These are phyloP conservation scores for Actenoides lindsayi DNA, from an alignment of 2,113 vertebrate genomes.

Conservation along the genomic window DNA sequence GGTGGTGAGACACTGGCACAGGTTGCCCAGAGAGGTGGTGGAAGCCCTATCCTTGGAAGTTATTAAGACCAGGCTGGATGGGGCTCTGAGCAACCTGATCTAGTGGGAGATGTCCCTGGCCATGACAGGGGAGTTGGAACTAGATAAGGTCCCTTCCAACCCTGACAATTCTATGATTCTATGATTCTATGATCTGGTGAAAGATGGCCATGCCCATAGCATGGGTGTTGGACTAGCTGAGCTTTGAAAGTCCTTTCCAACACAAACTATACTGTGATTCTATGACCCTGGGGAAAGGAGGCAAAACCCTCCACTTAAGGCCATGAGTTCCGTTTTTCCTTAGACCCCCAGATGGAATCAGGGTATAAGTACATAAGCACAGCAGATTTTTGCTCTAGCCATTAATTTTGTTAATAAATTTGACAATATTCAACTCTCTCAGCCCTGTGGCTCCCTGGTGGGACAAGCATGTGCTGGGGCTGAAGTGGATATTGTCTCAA, in stretches of 20 bases:
- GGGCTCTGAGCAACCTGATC: too few species aligned
- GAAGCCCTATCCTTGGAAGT: too few species aligned
- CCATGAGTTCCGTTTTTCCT: neutral
- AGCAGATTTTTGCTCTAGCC: neutral
- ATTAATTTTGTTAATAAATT: neutral
- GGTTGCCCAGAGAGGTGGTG: too few species aligned
- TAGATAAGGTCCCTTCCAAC: too few species aligned
- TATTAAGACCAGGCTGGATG: too few species aligned
- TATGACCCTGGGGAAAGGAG: neutral
- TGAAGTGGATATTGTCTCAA: rapidly evolving
- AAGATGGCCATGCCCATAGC: neutral
- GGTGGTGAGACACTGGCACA: too few species aligned
- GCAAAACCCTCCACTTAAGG: neutral
- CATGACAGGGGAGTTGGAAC: too few species aligned
- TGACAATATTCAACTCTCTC: neutral
- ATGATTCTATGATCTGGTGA: neutral
- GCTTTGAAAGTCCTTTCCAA: neutral
- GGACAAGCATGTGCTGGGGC: neutral
- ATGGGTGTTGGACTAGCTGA: neutral
- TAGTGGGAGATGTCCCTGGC: too few species aligned
- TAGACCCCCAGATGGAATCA: neutral
- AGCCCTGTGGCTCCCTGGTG: neutral
- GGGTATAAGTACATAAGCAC: neutral
- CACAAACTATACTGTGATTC: neutral
- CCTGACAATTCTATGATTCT: too few species aligned